Base-by-base conservation (phyloP, 2,113 vertebrate species). In the Pachyramphus minor region DNA sequence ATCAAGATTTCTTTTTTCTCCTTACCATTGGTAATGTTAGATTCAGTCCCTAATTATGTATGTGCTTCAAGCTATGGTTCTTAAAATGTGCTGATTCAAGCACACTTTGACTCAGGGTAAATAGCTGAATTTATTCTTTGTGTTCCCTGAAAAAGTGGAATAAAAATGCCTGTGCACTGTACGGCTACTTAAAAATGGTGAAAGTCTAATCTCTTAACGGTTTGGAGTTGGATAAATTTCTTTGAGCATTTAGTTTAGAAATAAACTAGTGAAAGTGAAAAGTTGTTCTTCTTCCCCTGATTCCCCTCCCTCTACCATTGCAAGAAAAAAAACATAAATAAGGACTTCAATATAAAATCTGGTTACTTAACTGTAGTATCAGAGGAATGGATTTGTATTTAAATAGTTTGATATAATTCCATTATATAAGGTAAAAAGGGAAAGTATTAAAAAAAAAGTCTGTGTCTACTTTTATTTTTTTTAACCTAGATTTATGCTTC, bases 21-120 rank as follows among this genome's bases (percentile, higher is more conserved):
- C 80, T 85, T 45, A 50, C 5, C 60, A 8, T 9, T 73, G 11
- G 2, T 42, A 27, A n/a, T 37, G 12, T 55, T 93, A 18, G 52
- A 49, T 78, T 81, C 31, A n/a, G 0, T 76, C 28, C 84, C 50
- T 89, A 47, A 19, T 69, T 88, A 30, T 1, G 1, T 67, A 27
- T 0, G 5, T 39, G 52, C 41, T n/a, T 52, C 28, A 52, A 39
- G 55, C 31, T 63, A 2, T 0, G 0, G 28, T 14, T 56, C 62
- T 58, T 47, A 50, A 74, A 41, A 58, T 27, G 28, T 30, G 22
- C 33, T 84, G 73, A 50, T 71, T 66, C 50, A 56, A 20, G 23
- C 33, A 33, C 11, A 3, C 11, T 42, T 52, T 75, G 53, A 35
- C 23, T 52, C 17, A 23, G 30, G 50, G 37, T 30, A 67, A 17